Evolutionary conservation across 2,113 vertebrate species (phyloP).

Genomic region (Ovis canadensis): DNA sequence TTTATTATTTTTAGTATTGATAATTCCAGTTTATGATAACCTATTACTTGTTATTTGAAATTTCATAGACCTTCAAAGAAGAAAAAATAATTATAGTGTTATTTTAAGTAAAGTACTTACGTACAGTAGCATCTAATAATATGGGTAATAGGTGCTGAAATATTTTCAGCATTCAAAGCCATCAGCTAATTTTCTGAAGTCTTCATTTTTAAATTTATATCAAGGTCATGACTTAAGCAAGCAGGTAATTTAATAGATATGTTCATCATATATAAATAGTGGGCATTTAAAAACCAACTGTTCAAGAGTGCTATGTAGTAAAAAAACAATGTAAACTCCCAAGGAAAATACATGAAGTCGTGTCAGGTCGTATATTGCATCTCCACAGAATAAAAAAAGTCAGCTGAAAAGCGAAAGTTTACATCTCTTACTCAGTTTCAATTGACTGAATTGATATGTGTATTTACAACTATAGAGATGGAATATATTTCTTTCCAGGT

Average conservation of each 20-base stretch:
- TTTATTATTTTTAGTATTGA: background rate
- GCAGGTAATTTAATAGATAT: background rate
- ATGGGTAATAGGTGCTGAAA: background rate
- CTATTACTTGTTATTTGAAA: background rate
- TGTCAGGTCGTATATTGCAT: background rate
- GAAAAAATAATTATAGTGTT: background rate
- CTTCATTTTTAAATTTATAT: background rate
- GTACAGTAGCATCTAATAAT: background rate
- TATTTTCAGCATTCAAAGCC: background rate
- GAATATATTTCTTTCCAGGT: background rate
- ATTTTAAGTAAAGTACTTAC: background rate
- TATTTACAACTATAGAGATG: background rate
- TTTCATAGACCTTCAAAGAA: background rate
- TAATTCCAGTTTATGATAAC: background rate
- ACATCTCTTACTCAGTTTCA: background rate
- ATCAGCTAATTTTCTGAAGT: background rate
- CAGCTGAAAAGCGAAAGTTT: background rate
- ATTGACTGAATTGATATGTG: background rate
- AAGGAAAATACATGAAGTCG: background rate
- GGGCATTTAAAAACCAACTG: background rate
- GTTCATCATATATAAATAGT: background rate
- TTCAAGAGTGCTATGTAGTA: background rate
- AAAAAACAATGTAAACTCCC: background rate
- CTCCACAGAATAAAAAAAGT: background rate
- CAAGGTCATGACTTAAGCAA: background rate